These are phyloP conservation scores for Apis cerana DNA, from an alignment of 1,140 invertebrate genomes.

Conservation along the genomic window DNA sequence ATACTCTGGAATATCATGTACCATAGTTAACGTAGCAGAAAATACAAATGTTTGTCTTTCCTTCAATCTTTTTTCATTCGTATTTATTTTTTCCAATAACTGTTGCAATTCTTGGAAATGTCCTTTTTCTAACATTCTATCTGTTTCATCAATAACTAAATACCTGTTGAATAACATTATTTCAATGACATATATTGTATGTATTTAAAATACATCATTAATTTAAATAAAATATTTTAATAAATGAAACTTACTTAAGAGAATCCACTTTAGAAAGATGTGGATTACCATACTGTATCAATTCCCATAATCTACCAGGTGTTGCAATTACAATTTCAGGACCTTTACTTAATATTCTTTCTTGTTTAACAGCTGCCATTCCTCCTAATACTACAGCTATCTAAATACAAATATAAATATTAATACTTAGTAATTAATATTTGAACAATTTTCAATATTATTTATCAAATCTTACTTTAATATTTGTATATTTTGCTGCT, in stretches of 20 bases:
- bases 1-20: constrained; percentile 91
- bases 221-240: not conserved
- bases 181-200: not conserved
- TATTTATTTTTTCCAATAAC: constrained; percentile 91
- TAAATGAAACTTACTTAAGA: constrained; percentile 83
- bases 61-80: constrained; percentile 82
- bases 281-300: constrained; percentile 89
- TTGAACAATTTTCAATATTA: constrained; percentile 13
- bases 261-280: constrained; percentile 87
- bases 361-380: constrained; percentile 94
- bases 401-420: constrained; percentile 52
- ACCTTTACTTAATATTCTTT: constrained; percentile 88
- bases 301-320: constrained; percentile 97
- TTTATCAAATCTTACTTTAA: constrained; percentile 79
- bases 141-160: constrained; percentile 98
- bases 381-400: constrained; percentile 94
- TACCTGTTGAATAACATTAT: constrained; percentile 81
- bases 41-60: constrained; percentile 97
- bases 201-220: not conserved
- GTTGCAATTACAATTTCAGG: constrained; percentile 98
- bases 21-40: constrained; percentile 97
- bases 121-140: constrained; percentile 97
- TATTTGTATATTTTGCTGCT: constrained; percentile 90
- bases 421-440: constrained; percentile 26
- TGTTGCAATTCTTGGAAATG: constrained; percentile 96